Evolutionary conservation across 2,888 invertebrate species (phyloP).

Genomic region (Halictus quadricinctus): DNA sequence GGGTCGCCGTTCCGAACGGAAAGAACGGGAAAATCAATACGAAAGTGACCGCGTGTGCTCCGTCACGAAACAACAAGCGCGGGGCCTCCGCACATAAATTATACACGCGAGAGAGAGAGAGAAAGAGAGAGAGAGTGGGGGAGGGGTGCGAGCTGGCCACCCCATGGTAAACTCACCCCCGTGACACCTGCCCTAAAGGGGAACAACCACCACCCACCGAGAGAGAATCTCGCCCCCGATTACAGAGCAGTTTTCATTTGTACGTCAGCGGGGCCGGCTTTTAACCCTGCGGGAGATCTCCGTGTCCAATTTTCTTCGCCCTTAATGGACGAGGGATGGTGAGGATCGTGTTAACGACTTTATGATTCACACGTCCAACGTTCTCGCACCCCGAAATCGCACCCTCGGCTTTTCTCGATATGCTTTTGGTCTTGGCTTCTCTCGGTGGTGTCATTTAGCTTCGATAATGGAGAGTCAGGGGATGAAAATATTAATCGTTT

Average conservation of each 20-base stretch:
- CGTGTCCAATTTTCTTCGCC: background rate
- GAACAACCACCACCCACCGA: background rate
- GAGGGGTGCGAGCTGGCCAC: background rate
- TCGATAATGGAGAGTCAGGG: background rate
- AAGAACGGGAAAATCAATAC: conserved; percentile 63
- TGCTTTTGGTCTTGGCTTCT: background rate
- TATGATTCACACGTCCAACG: background rate
- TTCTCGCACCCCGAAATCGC: background rate
- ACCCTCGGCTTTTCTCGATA: background rate
- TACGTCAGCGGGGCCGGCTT: background rate
- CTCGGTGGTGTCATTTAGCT: background rate
- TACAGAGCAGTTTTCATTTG: background rate
- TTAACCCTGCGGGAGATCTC: background rate
- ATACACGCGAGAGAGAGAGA: conserved; percentile 30
- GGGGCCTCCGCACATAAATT: conserved; percentile 15
- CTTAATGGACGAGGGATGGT: background rate
- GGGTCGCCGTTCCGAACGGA: conserved; percentile 14
- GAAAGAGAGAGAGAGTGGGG: conserved; percentile 24
- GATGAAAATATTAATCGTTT: background rate
- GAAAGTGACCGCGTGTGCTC: conserved; percentile 53
- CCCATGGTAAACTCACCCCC: conserved; percentile 9
- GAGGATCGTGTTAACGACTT: background rate
- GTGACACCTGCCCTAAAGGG: conserved; percentile 4
- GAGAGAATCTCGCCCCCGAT: background rate
- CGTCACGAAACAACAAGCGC: conserved; percentile 32